These are phyloP conservation scores for Sphaeramia orbicularis DNA, from an alignment of 2,797 vertebrate species.

Conservation along the genomic window DNA sequence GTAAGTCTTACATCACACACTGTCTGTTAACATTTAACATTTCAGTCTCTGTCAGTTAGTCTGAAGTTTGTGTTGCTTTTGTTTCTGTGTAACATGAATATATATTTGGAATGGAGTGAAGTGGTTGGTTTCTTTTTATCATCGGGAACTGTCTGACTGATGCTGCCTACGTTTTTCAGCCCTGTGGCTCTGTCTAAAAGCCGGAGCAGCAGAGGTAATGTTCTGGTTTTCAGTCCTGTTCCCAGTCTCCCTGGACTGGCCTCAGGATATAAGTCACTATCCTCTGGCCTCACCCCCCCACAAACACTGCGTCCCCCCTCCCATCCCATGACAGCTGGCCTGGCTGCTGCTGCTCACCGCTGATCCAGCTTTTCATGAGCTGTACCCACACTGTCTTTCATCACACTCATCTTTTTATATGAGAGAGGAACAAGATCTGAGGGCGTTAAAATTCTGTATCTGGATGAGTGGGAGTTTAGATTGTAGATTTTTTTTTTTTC, in stretches of 20 bases:
- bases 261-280: slow-evolving; percentile 73
- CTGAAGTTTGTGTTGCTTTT: slow-evolving; percentile 55
- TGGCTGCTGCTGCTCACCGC: slow-evolving; percentile 82
- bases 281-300: slow-evolving; percentile 56
- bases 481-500: slow-evolving; percentile 11
- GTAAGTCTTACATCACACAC: slow-evolving; percentile 38
- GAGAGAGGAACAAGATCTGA: slow-evolving; percentile 20
- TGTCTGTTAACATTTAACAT: slow-evolving; percentile 55
- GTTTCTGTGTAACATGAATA: slow-evolving; percentile 52
- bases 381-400: slow-evolving; percentile 42
- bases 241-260: slow-evolving; percentile 66
- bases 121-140: slow-evolving; percentile 52
- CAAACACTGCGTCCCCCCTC: slow-evolving; percentile 25
- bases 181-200: slow-evolving; percentile 82
- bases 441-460: slow-evolving; percentile 7
- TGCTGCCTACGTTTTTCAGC: slow-evolving; percentile 81
- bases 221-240: slow-evolving; percentile 70
- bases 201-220: slow-evolving; percentile 85
- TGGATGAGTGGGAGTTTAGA: slow-evolving; percentile 25
- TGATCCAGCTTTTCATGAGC: slow-evolving; percentile 65
- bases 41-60: slow-evolving; percentile 69
- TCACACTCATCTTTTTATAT: slow-evolving; percentile 36
- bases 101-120: slow-evolving; percentile 37
- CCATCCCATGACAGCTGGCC: slow-evolving; percentile 71
- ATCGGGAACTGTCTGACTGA: slow-evolving; percentile 72